Base-by-base conservation (phyloP, 1,140 invertebrate species). In the Scaptodrosophila lebanonensis region DNA sequence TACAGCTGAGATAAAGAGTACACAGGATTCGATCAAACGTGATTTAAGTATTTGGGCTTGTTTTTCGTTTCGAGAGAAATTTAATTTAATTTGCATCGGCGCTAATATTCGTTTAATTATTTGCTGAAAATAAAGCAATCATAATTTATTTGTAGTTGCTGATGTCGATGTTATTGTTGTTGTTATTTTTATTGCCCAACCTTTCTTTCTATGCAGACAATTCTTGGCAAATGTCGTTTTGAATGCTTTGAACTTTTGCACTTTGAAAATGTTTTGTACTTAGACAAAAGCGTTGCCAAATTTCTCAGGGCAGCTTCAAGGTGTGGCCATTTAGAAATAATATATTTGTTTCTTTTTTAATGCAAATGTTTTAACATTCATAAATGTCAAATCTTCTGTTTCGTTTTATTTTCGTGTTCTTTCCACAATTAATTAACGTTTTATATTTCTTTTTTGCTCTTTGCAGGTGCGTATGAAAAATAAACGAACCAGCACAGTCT, bases 241-340 rank as follows among this genome's bases (percentile, higher is more conserved):
- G 52, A 63, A 56, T 53, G 61, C 63, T 64, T 57, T 76, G 57
- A 76, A 76, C 72, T 75, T 76, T 76, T 76, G 62, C 71, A 69
- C 71, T 75, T 65, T n/a, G 12, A 33, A 33, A 33, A 33, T 3
- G 8, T 13, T 56, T 59, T 62, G 66, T 63, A 65, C 67, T 56
- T 56, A 72, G 53, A 67, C 44, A 68, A 53, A 73, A 58, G 52
- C 58, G 61, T 66, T 69, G 47, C 52, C 35, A 42, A 33, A 25
- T 33, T 70, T 60, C 43, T 44, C n/a, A 49, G 49, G 60, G 30
- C 49, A 38, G 25, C 27, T 33, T 25, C 1, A 8, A 53, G 1
- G 3, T n/a, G 4, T 45, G 32, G 5, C 25, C 5, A 17, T 25
- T 30, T 36, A 16, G 2, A 42, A 12, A 36, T 43, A 50, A 20